Evolutionary conservation across 2,113 vertebrate species (phyloP), one percentile per base, ranked within the genome.

Genomic region (Boulengeromyrus knoepffleri): DNA sequence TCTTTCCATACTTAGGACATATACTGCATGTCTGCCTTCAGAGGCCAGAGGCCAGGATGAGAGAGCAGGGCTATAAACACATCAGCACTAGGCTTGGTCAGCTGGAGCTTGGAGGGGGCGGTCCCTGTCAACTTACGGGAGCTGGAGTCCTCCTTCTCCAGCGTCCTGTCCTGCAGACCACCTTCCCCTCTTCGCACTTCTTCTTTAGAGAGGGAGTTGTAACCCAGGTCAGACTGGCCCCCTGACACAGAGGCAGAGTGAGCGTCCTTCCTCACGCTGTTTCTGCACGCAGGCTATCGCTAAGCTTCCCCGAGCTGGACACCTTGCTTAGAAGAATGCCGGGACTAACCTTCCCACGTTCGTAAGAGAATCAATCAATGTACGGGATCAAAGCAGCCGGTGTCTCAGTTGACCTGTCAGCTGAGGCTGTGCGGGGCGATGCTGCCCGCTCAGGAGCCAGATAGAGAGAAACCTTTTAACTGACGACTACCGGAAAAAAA

Each of bases 191-290:
- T 95, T 92, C 95, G 96, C 92, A 97, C 95, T 95, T 97, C 97
- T 92, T 98, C 99, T 92, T 98, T 99, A 89, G 97, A 96, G 80
- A 98, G 93, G 45, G 97, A 96, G 92, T 97, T 98, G 89, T 96
- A 98, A 89, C 97, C 97, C 91, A 97, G 95, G 94, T 99, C 98
- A 92, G 98, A 96, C 92, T 97, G 97, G 47, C 97, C 98, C 91
- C 97, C 98, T 99, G 49, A 80, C 93, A 93, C 89, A 52, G 47
- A 91, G 83, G 88, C 70, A 90, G 12, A 85, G 36, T 89, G 89
- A 90, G 31, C 85, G 9, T 6, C 17, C 49, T 85, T 24, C 24
- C 83, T 83, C 46, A 4, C 50, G 52, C 87, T 77, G 42, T 89
- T 85, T 36, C 46, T 52, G 88, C 21, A 31, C 5, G n/a, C 62